phyloP scores from a whole-genome alignment of 2,113 vertebrate genomes.

The Panthera leo region DNA sequence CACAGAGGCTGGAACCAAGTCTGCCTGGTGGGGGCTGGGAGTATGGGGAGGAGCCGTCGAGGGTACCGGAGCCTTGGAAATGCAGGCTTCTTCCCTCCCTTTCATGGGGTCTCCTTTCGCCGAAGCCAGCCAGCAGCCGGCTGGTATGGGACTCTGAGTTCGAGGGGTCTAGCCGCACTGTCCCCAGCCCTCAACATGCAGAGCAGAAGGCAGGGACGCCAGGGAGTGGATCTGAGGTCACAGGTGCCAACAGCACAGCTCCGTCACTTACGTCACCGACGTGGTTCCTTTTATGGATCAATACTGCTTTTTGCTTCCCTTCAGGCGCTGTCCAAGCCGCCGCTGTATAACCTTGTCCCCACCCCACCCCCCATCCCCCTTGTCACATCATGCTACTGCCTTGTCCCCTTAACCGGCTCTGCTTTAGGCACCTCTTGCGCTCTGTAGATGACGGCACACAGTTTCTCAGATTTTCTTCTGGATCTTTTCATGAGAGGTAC shows the following conservation, averaged over 20 bases:
- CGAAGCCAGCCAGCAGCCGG: not conserved
- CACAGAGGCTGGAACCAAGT: not conserved
- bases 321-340: accelerated
- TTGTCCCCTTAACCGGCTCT: not conserved
- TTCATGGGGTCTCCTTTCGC: not conserved
- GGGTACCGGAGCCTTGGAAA: not conserved
- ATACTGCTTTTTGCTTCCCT: not conserved
- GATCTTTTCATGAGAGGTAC: not conserved
- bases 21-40: not conserved
- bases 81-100: not conserved
- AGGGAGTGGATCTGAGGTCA: not conserved
- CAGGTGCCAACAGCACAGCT: not conserved
- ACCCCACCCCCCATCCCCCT: not conserved
- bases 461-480: not conserved
- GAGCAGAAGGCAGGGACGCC: not conserved
- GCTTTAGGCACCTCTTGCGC: not conserved
- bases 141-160: not conserved
- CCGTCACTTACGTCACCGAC: accelerated
- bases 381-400: accelerated
- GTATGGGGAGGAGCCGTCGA: accelerated
- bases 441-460: not conserved
- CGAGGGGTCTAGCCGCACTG: accelerated
- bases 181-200: not conserved
- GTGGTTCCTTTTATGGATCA: no score
- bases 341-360: no score